Evolutionary conservation across 2,888 invertebrate species (phyloP).

Genomic region (Athalia circularis): DNA sequence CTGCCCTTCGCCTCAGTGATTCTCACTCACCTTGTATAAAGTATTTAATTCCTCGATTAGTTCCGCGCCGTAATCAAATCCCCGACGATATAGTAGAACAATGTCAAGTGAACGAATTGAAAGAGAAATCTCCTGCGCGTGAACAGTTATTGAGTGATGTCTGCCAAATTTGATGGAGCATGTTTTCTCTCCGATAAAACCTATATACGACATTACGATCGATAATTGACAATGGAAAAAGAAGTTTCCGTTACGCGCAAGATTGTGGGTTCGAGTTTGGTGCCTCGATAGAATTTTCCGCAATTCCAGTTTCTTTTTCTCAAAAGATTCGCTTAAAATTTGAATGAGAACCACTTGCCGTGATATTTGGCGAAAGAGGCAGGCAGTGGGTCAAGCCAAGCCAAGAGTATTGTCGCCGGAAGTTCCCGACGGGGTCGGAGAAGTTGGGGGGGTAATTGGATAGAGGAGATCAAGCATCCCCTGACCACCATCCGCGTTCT

Average conservation of each 20-base stretch:
- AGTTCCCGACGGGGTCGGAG: constrained; percentile 61
- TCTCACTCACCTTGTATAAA: constrained; percentile 59
- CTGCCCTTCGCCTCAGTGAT: constrained; percentile 36
- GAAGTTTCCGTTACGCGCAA: too few relatives aligned
- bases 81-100: too few relatives aligned
- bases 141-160: too few relatives aligned
- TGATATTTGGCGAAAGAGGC: constrained; percentile 59
- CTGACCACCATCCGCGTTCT: constrained; percentile 48
- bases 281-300: too few relatives aligned
- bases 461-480: constrained; percentile 64
- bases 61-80: too few relatives aligned
- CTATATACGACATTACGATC: too few relatives aligned
- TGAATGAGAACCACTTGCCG: constrained; percentile 63
- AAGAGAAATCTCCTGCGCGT: too few relatives aligned
- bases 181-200: too few relatives aligned
- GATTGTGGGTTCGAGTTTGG: too few relatives aligned
- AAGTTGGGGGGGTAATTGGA: constrained; percentile 70
- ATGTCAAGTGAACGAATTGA: too few relatives aligned
- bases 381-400: constrained; percentile 65
- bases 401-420: constrained; percentile 63
- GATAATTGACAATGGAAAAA: too few relatives aligned
- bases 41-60: not conserved
- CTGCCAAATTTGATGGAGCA: too few relatives aligned
- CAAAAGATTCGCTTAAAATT: not conserved
- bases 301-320: not conserved